phyloP scores from a whole-genome alignment of 2,888 invertebrate genomes.

The Sesia apiformis region DNA sequence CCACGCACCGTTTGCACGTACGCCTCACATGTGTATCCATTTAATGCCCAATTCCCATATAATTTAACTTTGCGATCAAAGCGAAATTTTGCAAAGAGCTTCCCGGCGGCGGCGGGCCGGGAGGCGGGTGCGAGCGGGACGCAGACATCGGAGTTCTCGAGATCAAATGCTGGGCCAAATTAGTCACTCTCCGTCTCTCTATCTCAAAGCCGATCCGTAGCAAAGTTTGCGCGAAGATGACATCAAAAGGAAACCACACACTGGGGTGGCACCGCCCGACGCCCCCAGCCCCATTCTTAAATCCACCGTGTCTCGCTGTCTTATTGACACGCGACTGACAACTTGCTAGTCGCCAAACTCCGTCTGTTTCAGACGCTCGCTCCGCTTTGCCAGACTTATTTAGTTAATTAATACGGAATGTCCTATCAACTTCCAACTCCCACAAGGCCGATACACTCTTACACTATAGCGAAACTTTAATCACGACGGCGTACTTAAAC shows the following conservation, averaged over 20 bases:
- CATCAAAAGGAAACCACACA: conserved; percentile 76
- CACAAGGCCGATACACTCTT: conserved; percentile 53
- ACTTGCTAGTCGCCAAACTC: conserved; percentile 62
- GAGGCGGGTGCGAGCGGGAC: conserved; percentile 62
- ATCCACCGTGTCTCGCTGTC: conserved; percentile 65
- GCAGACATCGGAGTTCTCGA: conserved; percentile 61
- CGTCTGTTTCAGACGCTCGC: conserved; percentile 47
- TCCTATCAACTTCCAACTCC: conserved; percentile 65
- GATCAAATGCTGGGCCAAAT: conserved; percentile 76
- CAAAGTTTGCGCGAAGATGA: conserved; percentile 76
- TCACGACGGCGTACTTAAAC: conserved; percentile 20
- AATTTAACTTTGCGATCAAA: conserved; percentile 76
- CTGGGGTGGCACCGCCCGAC: conserved; percentile 58
- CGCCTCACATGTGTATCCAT: conserved; percentile 68
- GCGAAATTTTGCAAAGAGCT: conserved; percentile 74
- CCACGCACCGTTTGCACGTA: conserved; percentile 22
- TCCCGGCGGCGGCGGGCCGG: conserved; percentile 56
- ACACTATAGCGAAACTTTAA: conserved; percentile 58
- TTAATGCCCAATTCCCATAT: conserved; percentile 75
- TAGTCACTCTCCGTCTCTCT: conserved; percentile 75
- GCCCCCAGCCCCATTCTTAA: conserved; percentile 59
- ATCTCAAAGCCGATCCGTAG: conserved; percentile 76
- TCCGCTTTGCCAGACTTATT: conserved; percentile 66
- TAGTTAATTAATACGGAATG: conserved; percentile 74
- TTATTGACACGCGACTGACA: conserved; percentile 73